Percentiles rank a stretch among this genome's conserved stretches.
These are phyloP conservation scores for Glyphotaelius pellucidus DNA, from an alignment of 2,888 invertebrate species.

Conservation along the genomic window DNA sequence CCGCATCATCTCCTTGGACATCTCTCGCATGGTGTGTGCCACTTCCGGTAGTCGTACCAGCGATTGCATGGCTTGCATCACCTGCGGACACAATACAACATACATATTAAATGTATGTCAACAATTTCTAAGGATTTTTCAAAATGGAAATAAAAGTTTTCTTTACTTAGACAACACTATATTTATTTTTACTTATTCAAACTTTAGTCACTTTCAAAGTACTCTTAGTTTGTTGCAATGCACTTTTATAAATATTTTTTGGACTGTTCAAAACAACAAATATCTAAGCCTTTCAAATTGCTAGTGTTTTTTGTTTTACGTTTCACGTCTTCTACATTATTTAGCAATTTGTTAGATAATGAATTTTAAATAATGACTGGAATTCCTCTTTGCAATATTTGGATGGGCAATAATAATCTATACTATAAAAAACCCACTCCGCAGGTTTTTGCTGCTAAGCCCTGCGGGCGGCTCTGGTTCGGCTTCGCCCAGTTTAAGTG, in stretches of 20 bases:
- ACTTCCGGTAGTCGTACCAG: slow-evolving; percentile 94
- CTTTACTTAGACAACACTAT: no score
- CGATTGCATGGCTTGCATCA: slow-evolving; percentile 97
- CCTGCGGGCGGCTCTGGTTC: no score
- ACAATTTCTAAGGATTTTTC: neutral
- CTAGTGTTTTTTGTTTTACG: no score
- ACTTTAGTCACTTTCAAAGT: neutral
- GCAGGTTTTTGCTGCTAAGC: no score
- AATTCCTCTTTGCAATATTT: neutral
- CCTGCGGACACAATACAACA: slow-evolving; percentile 68
- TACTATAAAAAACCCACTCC: no score
- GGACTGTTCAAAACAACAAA: no score
- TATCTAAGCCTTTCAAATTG: no score
- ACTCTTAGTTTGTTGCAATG: neutral
- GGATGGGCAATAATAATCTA: neutral
- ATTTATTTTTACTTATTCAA: neutral
- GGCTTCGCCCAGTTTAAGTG: no score
- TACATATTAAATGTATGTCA: neutral
- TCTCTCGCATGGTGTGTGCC: slow-evolving; percentile 96
- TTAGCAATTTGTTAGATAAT: neutral
- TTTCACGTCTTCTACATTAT: neutral
- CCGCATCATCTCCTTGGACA: slow-evolving; percentile 99
- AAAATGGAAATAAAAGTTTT: no score
- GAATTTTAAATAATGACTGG: neutral
- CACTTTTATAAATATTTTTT: neutral